Evolutionary conservation across 2,797 vertebrate genomes (phyloP), one percentile per base, ranked within the genome.

Genomic region (Periparus ater): DNA sequence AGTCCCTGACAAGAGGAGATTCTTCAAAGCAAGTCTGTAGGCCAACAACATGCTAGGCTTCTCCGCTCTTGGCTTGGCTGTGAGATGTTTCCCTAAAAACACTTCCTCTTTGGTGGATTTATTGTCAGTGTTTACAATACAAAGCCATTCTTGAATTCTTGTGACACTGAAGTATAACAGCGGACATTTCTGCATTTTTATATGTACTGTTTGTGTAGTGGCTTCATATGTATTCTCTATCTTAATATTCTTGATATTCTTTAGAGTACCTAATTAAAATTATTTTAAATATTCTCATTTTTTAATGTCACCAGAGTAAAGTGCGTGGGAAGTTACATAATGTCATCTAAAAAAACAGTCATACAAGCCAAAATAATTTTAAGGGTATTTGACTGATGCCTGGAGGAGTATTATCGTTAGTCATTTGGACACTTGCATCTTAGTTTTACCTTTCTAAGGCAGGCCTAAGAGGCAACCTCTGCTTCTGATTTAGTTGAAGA

Each of bases 231-330:
- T 58, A 38, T 74, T 63, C 54, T 53, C 83, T 88, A 65, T 63
- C 34, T 91, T 96, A 61, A 53, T 94, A 68, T 83, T 78, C 18
- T 54, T 92, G 40, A 84, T 82, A 45, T 34, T 71, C 9, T 86
- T 91, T 96, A 76, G 32, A 91, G 15, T 77, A 61, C 20, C 60
- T 73, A 74, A 87, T 90, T 74, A 55, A 68, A 96, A 81, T 82
- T 54, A 81, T 90, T 91, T 85, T 13, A 81, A 92, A 51, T 67
- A 36, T 47, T 70, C 12, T 9, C 77, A 11, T 89, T 27, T 76
- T 53, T 89, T 92, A 74, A 50, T 93, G 85, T 30, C 85, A 40
- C 58, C 54, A 78, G 83, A 62, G 54, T 77, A 48, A 91, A 86
- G 30, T 51, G 21, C 21, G 11, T 57, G 26, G 48, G 30, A 67